These are phyloP conservation scores for Cyprinodon tularosa DNA, from an alignment of 2,113 vertebrate genomes.

Conservation along the genomic window DNA sequence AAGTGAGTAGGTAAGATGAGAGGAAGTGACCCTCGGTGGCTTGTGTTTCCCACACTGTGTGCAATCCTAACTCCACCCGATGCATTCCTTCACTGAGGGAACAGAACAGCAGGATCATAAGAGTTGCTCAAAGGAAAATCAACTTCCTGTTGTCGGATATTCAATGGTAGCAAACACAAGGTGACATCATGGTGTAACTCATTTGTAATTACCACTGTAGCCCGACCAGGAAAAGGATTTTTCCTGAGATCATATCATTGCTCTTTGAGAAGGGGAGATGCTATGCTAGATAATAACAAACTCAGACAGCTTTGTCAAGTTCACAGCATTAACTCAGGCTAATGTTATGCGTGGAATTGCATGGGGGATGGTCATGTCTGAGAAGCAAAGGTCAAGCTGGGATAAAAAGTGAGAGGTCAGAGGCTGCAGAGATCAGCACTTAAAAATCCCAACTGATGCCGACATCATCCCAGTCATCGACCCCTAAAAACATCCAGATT, in stretches of 20 bases:
- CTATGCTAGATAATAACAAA: slow-evolving; percentile 29
- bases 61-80: slow-evolving; percentile 46
- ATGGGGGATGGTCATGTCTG: slow-evolving; percentile 5
- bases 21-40: slow-evolving; percentile 63
- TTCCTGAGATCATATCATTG: slow-evolving; percentile 35
- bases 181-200: slow-evolving; percentile 18
- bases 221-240: slow-evolving; percentile 49
- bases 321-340: slow-evolving; percentile 37
- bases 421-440: slow-evolving; percentile 9
- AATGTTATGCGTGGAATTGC: not conserved
- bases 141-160: slow-evolving; percentile 42
- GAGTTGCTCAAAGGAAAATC: slow-evolving; percentile 59
- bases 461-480: not conserved
- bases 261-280: slow-evolving; percentile 28
- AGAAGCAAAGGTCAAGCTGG: slow-evolving; percentile 29
- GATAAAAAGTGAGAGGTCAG: slow-evolving; percentile 27
- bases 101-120: slow-evolving; percentile 26
- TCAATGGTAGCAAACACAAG: slow-evolving; percentile 8
- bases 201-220: slow-evolving; percentile 29
- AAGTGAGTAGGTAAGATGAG: slow-evolving; percentile 43
- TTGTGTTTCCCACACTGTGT: slow-evolving; percentile 33
- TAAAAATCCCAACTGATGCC: slow-evolving; percentile 8
- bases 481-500: not conserved
- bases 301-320: slow-evolving; percentile 16
- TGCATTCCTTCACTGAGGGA: slow-evolving; percentile 39